Evolutionary conservation across 2,113 vertebrate species (phyloP).

Genomic region (Lonchura striata): DNA sequence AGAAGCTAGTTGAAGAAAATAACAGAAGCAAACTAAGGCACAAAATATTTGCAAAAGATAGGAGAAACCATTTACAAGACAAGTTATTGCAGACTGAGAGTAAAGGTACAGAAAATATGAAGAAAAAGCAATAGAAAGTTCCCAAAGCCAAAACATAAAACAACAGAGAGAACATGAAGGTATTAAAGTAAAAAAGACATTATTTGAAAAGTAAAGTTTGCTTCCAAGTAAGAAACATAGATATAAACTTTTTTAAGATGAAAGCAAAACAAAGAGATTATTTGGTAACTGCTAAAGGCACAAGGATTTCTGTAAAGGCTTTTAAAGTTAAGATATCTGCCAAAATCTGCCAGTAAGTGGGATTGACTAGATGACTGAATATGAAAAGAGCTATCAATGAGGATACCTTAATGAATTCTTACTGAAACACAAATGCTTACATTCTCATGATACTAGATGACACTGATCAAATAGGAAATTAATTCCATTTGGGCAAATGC

Average conservation of each 20-base stretch:
- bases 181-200: neutral
- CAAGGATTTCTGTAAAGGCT: neutral
- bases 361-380: neutral
- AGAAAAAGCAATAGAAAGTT: neutral
- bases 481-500: neutral
- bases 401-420: neutral
- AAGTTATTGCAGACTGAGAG: neutral
- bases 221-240: neutral
- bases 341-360: neutral
- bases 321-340: neutral
- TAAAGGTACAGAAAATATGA: neutral
- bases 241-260: neutral
- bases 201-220: neutral
- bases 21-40: neutral
- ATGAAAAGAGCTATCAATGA: neutral
- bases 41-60: neutral
- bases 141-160: neutral
- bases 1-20: neutral
- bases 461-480: neutral
- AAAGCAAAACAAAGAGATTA: neutral
- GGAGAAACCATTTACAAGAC: neutral
- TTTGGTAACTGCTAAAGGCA: neutral
- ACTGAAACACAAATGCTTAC: neutral
- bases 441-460: neutral
- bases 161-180: neutral